Conservation (phyloP, 2,797 vertebrate species). For the Neomorphus geoffroyi region DNA sequence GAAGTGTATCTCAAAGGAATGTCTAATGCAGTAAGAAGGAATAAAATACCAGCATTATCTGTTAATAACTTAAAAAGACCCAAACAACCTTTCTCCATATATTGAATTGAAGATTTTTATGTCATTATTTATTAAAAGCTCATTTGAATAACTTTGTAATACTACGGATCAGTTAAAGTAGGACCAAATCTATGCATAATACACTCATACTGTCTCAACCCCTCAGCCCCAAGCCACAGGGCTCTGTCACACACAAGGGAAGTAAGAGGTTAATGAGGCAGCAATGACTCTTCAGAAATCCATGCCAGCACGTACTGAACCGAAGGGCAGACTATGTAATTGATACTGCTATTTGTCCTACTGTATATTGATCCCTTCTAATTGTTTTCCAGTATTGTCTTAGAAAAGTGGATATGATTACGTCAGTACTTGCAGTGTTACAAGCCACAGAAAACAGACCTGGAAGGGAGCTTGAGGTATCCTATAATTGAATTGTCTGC, state of each 20-base stretch:
- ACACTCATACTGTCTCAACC: neutral
- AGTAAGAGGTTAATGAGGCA: neutral
- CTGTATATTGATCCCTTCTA: neutral
- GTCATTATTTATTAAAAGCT: neutral
- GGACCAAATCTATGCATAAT: neutral
- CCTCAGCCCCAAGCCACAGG: neutral
- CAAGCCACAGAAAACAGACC: neutral
- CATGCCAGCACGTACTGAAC: neutral
- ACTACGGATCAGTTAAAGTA: neutral
- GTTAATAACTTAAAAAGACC: neutral
- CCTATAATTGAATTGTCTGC: neutral
- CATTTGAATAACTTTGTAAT: neutral
- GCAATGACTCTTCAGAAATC: neutral
- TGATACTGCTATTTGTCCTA: neutral
- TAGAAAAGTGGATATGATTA: neutral
- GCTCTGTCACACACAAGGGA: neutral
- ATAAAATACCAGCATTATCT: neutral
- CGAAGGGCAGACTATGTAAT: neutral
- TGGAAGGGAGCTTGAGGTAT: neutral
- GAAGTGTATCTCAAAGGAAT: neutral
- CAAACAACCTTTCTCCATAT: neutral
- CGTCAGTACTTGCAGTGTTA: neutral
- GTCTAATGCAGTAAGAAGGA: neutral
- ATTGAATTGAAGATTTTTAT: neutral
- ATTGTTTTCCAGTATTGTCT: neutral